phyloP scores from a whole-genome alignment of 2,797 vertebrate species.

The Aplochiton taeniatus region DNA sequence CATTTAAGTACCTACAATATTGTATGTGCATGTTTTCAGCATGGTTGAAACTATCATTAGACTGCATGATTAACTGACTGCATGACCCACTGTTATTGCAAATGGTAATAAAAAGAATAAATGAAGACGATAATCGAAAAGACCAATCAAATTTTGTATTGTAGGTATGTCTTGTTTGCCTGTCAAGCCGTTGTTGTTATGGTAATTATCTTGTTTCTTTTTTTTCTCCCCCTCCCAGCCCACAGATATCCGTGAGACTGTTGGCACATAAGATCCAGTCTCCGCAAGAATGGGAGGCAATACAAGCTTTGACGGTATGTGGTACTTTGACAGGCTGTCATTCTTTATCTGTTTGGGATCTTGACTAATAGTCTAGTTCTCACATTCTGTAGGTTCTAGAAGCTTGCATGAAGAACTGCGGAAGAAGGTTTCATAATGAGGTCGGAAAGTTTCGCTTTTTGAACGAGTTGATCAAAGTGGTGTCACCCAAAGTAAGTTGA shows the following conservation, averaged over 20 bases:
- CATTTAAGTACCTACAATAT: no score
- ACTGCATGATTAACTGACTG: neutral
- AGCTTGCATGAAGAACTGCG: constrained; percentile 96
- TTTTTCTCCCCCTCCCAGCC: constrained; percentile 72
- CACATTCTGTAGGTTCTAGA: constrained; percentile 82
- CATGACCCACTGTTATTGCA: neutral
- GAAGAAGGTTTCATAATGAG: constrained; percentile 90
- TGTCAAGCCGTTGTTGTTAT: no score
- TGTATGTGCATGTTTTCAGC: neutral
- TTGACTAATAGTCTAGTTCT: no score
- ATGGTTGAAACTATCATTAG: neutral
- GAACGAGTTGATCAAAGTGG: constrained; percentile 94
- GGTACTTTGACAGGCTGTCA: constrained; percentile 6
- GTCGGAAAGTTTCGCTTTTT: constrained; percentile 95
- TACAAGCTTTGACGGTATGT: constrained; percentile 88
- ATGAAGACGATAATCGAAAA: no score
- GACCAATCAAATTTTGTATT: no score
- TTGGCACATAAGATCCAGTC: constrained; percentile 96
- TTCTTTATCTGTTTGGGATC: no score
- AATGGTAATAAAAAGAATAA: neutral
- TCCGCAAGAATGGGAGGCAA: constrained; percentile 94
- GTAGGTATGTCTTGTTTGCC: no score
- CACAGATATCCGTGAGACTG: constrained; percentile 89
- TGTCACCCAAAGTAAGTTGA: constrained; percentile 91
- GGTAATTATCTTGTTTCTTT: neutral